Percentiles rank a stretch among this genome's conserved stretches.
These are phyloP conservation scores for Chelon auratus DNA, from an alignment of 2,797 vertebrate species.

Conservation along the genomic window DNA sequence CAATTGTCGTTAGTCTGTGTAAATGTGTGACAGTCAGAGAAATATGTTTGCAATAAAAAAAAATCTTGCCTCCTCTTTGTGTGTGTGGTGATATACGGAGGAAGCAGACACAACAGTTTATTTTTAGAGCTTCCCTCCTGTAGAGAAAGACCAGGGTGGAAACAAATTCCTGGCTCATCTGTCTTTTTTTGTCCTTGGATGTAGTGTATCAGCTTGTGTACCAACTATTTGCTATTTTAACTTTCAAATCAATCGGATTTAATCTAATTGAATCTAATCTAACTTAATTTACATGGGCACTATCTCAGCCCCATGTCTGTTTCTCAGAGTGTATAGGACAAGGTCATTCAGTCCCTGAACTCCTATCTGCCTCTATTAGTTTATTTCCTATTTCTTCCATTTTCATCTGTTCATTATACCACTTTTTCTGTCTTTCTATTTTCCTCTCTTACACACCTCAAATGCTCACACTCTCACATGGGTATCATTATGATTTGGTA, in stretches of 20 bases:
- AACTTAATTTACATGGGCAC: conserved; percentile 56
- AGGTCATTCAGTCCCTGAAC: conserved; percentile 40
- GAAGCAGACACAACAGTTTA: not conserved
- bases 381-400: not conserved
- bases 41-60: not conserved
- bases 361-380: conserved; percentile 7
- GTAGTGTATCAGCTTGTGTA: conserved; percentile 27
- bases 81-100: not conserved
- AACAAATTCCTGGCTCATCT: not conserved
- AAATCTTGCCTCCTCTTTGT: conserved; percentile 3
- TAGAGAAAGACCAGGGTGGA: not conserved
- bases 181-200: conserved; percentile 44
- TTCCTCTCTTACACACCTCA: not conserved
- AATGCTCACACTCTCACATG: not conserved
- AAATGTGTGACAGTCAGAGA: conserved; percentile 1
- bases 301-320: conserved; percentile 38
- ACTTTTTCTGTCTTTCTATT: not conserved
- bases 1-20: not conserved
- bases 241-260: conserved; percentile 49
- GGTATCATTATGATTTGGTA: not conserved
- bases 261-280: conserved; percentile 57
- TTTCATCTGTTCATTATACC: not conserved
- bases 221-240: conserved; percentile 28
- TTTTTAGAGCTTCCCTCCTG: conserved; percentile 3
- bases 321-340: conserved; percentile 3